phyloP scores from a whole-genome alignment of 2,888 invertebrate species.

The Cerastoderma edule region DNA sequence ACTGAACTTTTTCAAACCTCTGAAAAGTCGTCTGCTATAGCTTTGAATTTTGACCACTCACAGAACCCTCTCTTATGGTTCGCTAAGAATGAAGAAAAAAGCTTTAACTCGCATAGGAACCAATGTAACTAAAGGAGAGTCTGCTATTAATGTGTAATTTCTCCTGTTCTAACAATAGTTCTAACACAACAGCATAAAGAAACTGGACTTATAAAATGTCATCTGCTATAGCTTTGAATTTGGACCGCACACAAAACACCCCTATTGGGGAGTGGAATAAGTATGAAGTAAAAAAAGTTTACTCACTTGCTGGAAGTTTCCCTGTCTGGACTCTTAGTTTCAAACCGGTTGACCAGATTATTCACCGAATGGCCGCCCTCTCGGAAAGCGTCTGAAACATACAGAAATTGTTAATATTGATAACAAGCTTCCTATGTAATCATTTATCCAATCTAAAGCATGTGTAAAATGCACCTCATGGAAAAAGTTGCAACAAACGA shows the following conservation, averaged over 20 bases:
- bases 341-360: constrained; percentile 58
- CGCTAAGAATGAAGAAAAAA: too few species aligned
- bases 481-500: too few species aligned
- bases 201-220: too few species aligned
- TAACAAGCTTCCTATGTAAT: too few species aligned
- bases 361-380: constrained; percentile 62
- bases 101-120: neutral
- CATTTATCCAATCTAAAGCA: too few species aligned
- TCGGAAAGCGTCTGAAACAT: constrained; percentile 47
- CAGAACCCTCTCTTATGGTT: too few species aligned
- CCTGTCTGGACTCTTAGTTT: constrained; percentile 45
- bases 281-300: neutral
- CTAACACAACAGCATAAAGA: neutral
- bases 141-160: constrained; percentile 4
- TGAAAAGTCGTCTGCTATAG: too few species aligned
- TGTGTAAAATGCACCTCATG: too few species aligned
- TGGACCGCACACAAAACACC: neutral
- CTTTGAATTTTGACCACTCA: too few species aligned
- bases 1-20: too few species aligned
- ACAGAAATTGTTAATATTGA: constrained; percentile 2
- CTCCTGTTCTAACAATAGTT: neutral
- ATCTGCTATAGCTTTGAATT: neutral
- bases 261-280: neutral
- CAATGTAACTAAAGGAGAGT: constrained; percentile 1
- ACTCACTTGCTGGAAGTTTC: constrained; percentile 48